These are phyloP conservation scores for rat (Rattus norvegicus) DNA, from an alignment of 2,113 vertebrate species.

Conservation along the genomic window GRCr8 NC_086021.1:83029501-83030000, in stretches of 20 bases:
- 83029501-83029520: constrained; percentile 19
- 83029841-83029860: neutral
- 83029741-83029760: neutral
- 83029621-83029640: neutral
- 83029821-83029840: neutral
- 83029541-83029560: constrained; percentile 27
- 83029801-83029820: neutral
- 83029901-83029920: neutral
- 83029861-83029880: neutral
- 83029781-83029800: neutral
- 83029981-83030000: neutral
- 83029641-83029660: neutral
- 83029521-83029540: constrained; percentile 51
- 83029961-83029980: constrained; percentile 9
- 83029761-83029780: neutral
- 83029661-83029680: neutral
- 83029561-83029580: neutral
- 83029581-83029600: constrained; percentile 19
- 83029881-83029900: neutral
- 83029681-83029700: neutral
- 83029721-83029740: neutral
- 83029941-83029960: neutral
- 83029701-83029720: neutral
- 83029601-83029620: constrained; percentile 43
- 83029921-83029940: neutral